Evolutionary conservation across 2,888 invertebrate species (phyloP), one percentile per base, ranked within the genome.

Genomic region (Notocelia uddmanniana): DNA sequence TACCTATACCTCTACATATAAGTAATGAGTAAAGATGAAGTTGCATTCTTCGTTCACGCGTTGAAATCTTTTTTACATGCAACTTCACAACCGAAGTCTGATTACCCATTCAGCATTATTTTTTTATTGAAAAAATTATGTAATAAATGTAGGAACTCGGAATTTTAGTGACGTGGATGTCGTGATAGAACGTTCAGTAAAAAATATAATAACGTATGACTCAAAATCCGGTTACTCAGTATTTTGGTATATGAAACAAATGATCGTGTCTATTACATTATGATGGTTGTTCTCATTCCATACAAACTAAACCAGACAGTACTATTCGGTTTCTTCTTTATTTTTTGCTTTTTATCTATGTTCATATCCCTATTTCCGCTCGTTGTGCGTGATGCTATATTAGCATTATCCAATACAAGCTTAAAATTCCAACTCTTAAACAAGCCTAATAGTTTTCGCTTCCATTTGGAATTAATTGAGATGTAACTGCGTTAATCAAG

Each of bases 191-290:
- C 48, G 8, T 19, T 64, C 6, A 6, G 13, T 19, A 34, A n/a
- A 37, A 54, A 37, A 31, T 52, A 21, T 34, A 52, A 64, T 52
- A 19, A 19, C 34, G 8, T 23, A 15, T 21, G 52, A 34, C 21
- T 54, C 21, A 11, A 63, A 34, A 52, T 64, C 64, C 37, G 52
- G 64, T 34, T 64, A 52, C 50, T 64, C n/a, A 31, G 31, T 8
- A 26, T 21, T 54, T 23, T 52, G 52, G 15, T 23, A 54, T 23
- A 54, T 54, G 21, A 54, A 11, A 54, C 13, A 54, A 23, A 23
- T 23, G 52, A 54, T 13, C 15, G 45, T 45, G 45, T 45, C n/a
- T 45, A 45, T 45, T 45, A 45, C n/a, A 45, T 45, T 45, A 45
- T n/a, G n/a, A 8, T 45, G 15, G 8, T n/a, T 3, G 15, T 45